phyloP scores from a whole-genome alignment of 2,888 invertebrate species.

The Thecocarcelia acutangulata region DNA sequence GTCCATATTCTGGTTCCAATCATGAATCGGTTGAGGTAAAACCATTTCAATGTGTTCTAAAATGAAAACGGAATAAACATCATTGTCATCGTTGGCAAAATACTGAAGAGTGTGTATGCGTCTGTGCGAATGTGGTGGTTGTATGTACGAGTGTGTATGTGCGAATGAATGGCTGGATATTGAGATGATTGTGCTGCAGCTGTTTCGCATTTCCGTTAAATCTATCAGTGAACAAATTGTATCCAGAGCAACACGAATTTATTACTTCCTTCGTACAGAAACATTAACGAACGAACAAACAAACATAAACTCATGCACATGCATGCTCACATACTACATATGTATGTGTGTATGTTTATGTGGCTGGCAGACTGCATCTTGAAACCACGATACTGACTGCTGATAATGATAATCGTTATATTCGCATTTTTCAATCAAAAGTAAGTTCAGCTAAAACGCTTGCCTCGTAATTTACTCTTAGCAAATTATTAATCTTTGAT shows the following conservation, averaged over 20 bases:
- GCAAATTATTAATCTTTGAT: constrained; percentile 6
- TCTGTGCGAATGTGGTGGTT: constrained; percentile 1
- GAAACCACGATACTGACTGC: constrained; percentile 10
- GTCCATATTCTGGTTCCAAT: background rate
- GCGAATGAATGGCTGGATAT: too few species aligned
- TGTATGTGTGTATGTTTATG: too few species aligned
- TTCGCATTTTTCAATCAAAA: constrained; percentile 26
- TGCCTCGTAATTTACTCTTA: background rate
- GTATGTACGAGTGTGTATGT: background rate
- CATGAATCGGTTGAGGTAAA: background rate
- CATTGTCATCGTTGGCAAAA: background rate
- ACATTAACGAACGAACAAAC: constrained; percentile 18
- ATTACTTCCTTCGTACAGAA: constrained; percentile 76
- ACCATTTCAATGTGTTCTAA: background rate
- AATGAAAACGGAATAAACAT: constrained; percentile 9
- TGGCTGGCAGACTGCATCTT: background rate
- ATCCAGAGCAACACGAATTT: constrained; percentile 78
- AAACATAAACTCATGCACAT: constrained; percentile 25
- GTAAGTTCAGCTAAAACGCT: constrained; percentile 14
- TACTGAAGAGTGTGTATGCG: background rate
- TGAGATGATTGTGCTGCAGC: constrained; percentile 52
- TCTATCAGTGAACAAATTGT: constrained; percentile 75
- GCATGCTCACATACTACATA: too few species aligned
- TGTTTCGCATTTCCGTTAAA: constrained; percentile 67
- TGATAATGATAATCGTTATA: constrained; percentile 39